Evolutionary conservation across 2,888 invertebrate genomes (phyloP).

Genomic region (Cryptus armator): DNA sequence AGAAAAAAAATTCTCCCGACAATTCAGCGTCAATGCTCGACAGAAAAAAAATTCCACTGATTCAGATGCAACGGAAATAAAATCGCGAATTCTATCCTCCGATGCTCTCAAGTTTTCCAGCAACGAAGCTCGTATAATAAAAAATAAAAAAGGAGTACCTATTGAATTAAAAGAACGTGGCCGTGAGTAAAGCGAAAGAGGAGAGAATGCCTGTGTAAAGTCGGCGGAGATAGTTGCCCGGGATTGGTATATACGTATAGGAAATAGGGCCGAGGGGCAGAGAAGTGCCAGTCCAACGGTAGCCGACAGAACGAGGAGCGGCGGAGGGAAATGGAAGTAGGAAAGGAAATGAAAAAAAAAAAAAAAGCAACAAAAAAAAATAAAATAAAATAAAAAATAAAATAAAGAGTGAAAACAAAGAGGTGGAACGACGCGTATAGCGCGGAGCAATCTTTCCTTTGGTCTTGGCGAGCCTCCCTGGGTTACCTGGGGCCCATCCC

Average conservation of each 20-base stretch:
- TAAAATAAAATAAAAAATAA: slow-evolving; percentile 38
- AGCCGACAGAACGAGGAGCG: slow-evolving; percentile 53
- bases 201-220: slow-evolving; percentile 34
- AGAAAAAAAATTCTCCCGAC: background rate
- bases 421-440: slow-evolving; percentile 50
- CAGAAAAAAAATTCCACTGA: background rate
- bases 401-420: slow-evolving; percentile 58
- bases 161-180: slow-evolving; percentile 84
- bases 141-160: slow-evolving; percentile 73
- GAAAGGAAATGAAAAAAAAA: slow-evolving; percentile 18
- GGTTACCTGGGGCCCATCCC: slow-evolving; percentile 59
- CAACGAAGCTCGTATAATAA: slow-evolving; percentile 52
- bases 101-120: slow-evolving; percentile 38
- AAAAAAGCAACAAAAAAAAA: slow-evolving; percentile 8
- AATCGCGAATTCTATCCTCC: slow-evolving; percentile 53
- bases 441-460: slow-evolving; percentile 74
- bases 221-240: slow-evolving; percentile 45
- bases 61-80: background rate
- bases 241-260: slow-evolving; percentile 38
- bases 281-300: slow-evolving; percentile 43
- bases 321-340: slow-evolving; percentile 27
- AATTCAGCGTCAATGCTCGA: background rate
- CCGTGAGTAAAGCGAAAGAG: slow-evolving; percentile 74
- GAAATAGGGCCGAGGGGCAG: slow-evolving; percentile 45
- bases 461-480: slow-evolving; percentile 66